A percentile compares a stretch with the other conserved stretches of the same genome.
Conservation (phyloP, 2,113 vertebrate species). For the Clupea harengus region DNA sequence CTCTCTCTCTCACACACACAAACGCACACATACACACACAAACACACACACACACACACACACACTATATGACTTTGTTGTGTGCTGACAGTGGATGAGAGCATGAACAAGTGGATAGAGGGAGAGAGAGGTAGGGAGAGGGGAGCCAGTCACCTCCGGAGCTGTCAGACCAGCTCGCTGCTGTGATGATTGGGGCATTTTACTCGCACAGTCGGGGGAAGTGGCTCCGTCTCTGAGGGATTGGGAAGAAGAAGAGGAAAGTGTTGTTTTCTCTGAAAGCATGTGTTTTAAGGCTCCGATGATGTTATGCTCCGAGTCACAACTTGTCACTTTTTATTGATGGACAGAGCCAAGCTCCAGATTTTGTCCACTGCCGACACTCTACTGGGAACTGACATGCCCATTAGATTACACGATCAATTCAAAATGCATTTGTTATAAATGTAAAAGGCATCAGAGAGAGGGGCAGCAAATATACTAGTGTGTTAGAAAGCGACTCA, state of each 20-base stretch:
- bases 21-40: neutral
- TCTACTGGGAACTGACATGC: neutral
- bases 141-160: neutral
- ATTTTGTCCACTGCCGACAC: neutral
- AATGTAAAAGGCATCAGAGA: neutral
- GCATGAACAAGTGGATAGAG: neutral
- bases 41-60: slow-evolving; percentile 9
- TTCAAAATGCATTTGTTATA: neutral
- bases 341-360: neutral
- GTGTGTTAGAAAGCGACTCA: neutral
- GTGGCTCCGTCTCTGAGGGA: neutral
- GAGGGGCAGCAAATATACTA: neutral
- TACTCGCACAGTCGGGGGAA: neutral
- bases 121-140: neutral
- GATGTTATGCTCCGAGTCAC: neutral
- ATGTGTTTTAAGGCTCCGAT: neutral
- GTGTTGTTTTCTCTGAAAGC: neutral
- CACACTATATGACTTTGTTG: neutral
- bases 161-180: neutral
- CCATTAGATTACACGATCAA: neutral
- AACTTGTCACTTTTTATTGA: neutral
- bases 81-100: neutral
- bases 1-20: neutral
- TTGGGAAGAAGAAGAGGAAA: neutral
- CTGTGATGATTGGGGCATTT: neutral